Conservation (phyloP, 2,113 vertebrate genomes). For the Oryzias javanicus region DNA sequence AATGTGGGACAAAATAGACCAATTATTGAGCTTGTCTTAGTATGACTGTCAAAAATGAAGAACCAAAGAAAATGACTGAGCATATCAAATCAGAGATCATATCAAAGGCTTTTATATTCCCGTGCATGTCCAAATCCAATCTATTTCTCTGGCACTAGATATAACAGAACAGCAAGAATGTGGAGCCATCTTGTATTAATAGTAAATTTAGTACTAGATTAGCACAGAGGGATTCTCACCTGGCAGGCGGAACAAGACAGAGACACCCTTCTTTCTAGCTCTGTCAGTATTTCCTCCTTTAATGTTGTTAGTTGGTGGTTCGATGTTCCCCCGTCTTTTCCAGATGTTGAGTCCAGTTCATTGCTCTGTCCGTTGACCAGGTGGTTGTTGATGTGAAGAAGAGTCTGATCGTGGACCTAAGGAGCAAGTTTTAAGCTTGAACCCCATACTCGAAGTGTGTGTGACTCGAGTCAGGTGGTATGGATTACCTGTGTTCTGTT, state of each 20-base stretch:
- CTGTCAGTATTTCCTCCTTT: slow-evolving; percentile 75
- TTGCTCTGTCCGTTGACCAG: slow-evolving; percentile 62
- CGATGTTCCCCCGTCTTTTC: slow-evolving; percentile 13
- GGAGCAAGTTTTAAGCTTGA: slow-evolving; percentile 28
- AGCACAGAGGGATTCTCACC: slow-evolving; percentile 31
- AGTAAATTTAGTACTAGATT: not conserved
- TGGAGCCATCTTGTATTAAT: no score
- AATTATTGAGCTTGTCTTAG: no score
- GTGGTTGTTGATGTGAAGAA: slow-evolving; percentile 81
- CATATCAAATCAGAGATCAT: no score
- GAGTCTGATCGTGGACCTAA: slow-evolving; percentile 81
- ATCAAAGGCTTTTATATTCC: no score
- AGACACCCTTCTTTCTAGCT: slow-evolving; percentile 82
- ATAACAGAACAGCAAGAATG: no score
- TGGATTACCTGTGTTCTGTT: slow-evolving; percentile 77
- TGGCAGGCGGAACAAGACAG: slow-evolving; percentile 84
- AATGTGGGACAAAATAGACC: no score
- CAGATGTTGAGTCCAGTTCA: slow-evolving; percentile 47
- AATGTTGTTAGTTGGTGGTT: slow-evolving; percentile 48
- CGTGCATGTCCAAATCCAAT: no score
- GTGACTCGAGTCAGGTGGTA: not conserved
- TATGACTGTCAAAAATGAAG: no score
- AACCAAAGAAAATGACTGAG: no score
- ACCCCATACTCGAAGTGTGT: not conserved
- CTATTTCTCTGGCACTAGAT: no score